These are phyloP conservation scores for Lasiurus borealis DNA, from an alignment of 2,113 vertebrate genomes.

Conservation along the genomic window DNA sequence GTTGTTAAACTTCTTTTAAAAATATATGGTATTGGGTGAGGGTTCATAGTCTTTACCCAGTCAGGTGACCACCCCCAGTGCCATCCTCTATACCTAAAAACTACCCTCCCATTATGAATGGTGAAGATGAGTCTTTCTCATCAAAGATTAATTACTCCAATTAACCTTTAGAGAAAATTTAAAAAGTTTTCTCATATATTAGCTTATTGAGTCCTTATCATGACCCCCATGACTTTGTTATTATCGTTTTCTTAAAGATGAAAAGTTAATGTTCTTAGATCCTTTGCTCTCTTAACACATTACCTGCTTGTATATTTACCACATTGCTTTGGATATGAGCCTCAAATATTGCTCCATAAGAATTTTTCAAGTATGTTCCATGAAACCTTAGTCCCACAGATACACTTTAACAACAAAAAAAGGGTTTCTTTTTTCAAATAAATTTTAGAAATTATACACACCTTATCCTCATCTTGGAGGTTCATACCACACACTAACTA, in stretches of 20 bases:
- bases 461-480: not conserved
- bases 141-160: not conserved
- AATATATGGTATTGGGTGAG: not conserved
- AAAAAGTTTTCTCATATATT: not conserved
- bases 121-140: not conserved
- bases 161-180: not conserved
- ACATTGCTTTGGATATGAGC: not conserved
- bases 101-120: not conserved
- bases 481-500: not conserved
- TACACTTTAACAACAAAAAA: not conserved
- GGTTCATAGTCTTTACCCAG: not conserved
- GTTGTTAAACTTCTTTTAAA: not conserved
- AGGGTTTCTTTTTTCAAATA: not conserved
- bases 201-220: not conserved
- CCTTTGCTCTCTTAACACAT: not conserved
- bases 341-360: not conserved
- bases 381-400: not conserved
- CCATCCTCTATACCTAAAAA: not conserved
- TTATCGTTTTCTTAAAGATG: not conserved
- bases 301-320: not conserved
- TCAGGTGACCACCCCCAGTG: not conserved
- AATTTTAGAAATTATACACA: not conserved
- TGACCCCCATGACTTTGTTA: not conserved
- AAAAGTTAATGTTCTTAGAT: not conserved
- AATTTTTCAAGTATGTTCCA: not conserved